Percentiles rank a stretch among this genome's conserved stretches.
Conservation (phyloP, 1,140 invertebrate genomes). For the Bombyx mori region DNA sequence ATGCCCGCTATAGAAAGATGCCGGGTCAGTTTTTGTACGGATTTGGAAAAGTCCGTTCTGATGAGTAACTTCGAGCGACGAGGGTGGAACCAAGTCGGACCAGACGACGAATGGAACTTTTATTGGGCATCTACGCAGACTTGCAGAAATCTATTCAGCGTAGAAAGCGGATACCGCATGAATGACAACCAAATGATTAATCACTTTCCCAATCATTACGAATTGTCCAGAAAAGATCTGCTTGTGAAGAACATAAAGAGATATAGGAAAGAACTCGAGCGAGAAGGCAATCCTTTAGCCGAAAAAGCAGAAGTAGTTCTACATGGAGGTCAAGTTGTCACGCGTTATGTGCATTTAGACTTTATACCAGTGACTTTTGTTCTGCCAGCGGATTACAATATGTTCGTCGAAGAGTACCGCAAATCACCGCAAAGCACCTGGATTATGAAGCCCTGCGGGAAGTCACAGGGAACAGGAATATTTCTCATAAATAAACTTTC, state of each 20-base stretch:
- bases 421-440: constrained; percentile 95
- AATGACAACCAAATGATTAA: constrained; percentile 93
- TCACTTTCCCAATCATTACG: constrained; percentile 95
- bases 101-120: constrained; percentile 97
- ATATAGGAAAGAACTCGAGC: constrained; percentile 89
- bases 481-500: constrained; percentile 91
- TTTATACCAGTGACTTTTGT: constrained; percentile 96
- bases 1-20: constrained; percentile 37
- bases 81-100: constrained; percentile 91
- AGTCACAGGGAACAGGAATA: constrained; percentile 90
- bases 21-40: constrained; percentile 88
- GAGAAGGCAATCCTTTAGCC: constrained; percentile 81
- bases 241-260: constrained; percentile 97
- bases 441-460: constrained; percentile 98
- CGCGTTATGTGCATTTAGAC: constrained; percentile 87
- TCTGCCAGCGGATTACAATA: constrained; percentile 94
- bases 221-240: constrained; percentile 93
- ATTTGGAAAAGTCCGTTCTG: constrained; percentile 95
- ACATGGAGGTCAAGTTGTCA: constrained; percentile 77
- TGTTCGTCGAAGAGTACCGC: constrained; percentile 96
- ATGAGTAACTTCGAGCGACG: constrained; percentile 94
- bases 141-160: constrained; percentile 91
- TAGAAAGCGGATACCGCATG: constrained; percentile 93
- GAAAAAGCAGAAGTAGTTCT: constrained; percentile 74
- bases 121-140: constrained; percentile 95